phyloP scores from a whole-genome alignment of 2,113 vertebrate genomes.

The Anas platyrhynchos region DNA sequence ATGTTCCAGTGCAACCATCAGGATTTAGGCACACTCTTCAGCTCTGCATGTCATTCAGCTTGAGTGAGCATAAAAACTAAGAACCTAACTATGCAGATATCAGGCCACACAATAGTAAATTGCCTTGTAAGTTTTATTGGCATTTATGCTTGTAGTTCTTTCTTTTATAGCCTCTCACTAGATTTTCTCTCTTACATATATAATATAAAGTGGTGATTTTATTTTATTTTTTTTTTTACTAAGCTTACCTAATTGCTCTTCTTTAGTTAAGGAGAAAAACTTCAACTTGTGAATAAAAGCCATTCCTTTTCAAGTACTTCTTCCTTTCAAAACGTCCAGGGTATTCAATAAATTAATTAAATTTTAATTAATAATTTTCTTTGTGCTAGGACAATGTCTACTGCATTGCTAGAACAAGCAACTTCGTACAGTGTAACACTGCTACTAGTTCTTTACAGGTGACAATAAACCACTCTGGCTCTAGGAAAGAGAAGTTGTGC shows the following conservation, averaged over 20 bases:
- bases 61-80: not conserved
- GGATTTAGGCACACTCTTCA: not conserved
- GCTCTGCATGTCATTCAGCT: not conserved
- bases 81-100: not conserved
- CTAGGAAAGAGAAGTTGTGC: not conserved
- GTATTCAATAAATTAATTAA: not conserved
- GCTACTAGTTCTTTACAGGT: not conserved
- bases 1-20: not conserved
- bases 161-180: not conserved
- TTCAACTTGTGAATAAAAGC: not conserved
- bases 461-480: not conserved
- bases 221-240: not conserved
- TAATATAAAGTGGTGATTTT: not conserved
- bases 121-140: not conserved
- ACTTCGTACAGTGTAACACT: not conserved
- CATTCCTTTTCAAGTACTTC: not conserved
- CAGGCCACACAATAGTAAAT: not conserved
- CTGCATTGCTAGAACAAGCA: not conserved
- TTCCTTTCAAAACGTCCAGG: not conserved
- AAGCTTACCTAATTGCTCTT: not conserved
- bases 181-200: not conserved
- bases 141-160: not conserved
- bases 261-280: not conserved
- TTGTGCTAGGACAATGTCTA: not conserved
- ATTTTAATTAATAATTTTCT: conserved; percentile 8